These are phyloP conservation scores for Aphelenchoides besseyi DNA, from an alignment of 1,140 invertebrate genomes.

Conservation along the genomic window DNA sequence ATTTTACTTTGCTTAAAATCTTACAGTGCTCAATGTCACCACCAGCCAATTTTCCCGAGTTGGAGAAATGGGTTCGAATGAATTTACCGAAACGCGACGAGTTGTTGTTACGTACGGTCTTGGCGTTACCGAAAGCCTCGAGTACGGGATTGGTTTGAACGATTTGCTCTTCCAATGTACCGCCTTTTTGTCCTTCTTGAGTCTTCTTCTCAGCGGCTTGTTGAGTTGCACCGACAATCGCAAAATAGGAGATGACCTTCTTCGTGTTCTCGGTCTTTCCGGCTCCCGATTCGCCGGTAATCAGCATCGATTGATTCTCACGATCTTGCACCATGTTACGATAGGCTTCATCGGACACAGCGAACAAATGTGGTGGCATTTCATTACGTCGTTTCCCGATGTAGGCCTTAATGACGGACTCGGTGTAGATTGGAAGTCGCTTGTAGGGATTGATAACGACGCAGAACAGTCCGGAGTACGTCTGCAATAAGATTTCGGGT, in stretches of 20 bases:
- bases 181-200: neutral
- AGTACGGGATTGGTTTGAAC: conserved; percentile 98
- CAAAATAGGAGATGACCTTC: conserved; percentile 72
- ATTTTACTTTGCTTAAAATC: conserved; percentile 72
- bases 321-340: conserved; percentile 97
- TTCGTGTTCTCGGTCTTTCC: conserved; percentile 72
- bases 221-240: conserved; percentile 67
- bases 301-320: conserved; percentile 97
- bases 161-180: conserved; percentile 70
- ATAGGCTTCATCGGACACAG: conserved; percentile 98
- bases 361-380: conserved; percentile 98
- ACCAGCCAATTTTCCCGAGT: conserved; percentile 96
- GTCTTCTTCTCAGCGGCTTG: too few species aligned
- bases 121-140: conserved; percentile 97
- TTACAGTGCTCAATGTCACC: conserved; percentile 98
- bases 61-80: conserved; percentile 99
- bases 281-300: conserved; percentile 74
- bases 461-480: conserved; percentile 99
- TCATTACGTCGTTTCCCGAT: conserved; percentile 97
- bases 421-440: conserved; percentile 96
- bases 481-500: conserved; percentile 74
- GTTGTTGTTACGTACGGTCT: conserved; percentile 99
- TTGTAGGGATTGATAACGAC: conserved; percentile 99
- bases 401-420: conserved; percentile 79
- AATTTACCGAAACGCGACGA: conserved; percentile 88